Conservation (phyloP, 2,113 vertebrate genomes). For the Eubucco bourcierii region DNA sequence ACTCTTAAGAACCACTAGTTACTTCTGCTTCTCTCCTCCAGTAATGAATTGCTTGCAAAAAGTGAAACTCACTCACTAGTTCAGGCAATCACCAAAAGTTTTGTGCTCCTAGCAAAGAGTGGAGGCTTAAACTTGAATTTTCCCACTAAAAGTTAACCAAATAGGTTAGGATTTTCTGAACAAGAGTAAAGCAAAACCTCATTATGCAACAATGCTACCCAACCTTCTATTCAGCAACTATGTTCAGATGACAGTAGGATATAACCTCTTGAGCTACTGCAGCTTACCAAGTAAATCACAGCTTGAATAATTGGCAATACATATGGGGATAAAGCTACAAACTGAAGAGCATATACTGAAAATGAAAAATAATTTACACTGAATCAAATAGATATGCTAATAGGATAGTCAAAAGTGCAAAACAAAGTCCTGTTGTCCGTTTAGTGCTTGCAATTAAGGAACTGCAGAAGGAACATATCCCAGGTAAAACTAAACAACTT, state of each 20-base stretch:
- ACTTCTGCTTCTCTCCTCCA: not conserved
- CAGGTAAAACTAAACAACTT: not conserved
- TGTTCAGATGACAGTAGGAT: not conserved
- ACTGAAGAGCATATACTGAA: not conserved
- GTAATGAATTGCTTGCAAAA: not conserved
- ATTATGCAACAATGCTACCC: not conserved
- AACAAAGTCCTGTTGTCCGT: not conserved
- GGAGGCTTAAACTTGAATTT: not conserved
- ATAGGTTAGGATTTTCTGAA: not conserved
- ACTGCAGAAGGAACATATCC: not conserved
- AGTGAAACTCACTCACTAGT: not conserved
- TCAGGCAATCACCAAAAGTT: not conserved
- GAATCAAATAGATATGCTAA: constrained; percentile 55
- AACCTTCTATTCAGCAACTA: not conserved
- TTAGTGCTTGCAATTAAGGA: constrained; percentile 31
- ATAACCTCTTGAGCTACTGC: not conserved
- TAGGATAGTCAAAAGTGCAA: constrained; percentile 24
- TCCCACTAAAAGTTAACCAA: not conserved
- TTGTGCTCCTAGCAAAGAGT: not conserved
- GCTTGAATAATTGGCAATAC: not conserved
- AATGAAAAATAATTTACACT: constrained; percentile 23
- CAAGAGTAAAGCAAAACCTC: not conserved
- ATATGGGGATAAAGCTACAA: not conserved
- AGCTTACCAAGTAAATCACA: not conserved
- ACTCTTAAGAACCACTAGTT: not conserved